These are phyloP conservation scores for Eriocheir sinensis DNA, from an alignment of 1,140 invertebrate genomes.

Conservation along the genomic window DNA sequence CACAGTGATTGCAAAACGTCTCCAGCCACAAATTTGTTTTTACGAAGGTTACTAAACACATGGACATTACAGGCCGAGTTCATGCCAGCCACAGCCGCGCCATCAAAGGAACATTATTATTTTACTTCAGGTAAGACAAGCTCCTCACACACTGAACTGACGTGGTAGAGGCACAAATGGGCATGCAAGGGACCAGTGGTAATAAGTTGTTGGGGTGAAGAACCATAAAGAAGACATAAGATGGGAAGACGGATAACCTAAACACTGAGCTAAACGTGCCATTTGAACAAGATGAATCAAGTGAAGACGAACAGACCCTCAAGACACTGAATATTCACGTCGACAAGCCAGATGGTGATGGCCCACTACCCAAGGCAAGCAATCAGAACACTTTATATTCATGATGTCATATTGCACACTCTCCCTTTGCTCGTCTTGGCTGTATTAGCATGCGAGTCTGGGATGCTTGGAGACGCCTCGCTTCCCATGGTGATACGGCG, in stretches of 20 bases:
- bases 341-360: background rate
- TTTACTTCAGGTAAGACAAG: too few species aligned
- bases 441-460: background rate
- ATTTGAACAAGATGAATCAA: background rate
- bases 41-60: too few species aligned
- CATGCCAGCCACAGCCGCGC: too few species aligned
- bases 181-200: too few species aligned
- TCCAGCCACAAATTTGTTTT: too few species aligned
- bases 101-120: too few species aligned
- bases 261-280: background rate
- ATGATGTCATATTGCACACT: background rate
- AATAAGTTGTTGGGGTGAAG: too few species aligned
- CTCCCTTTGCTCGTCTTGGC: background rate
- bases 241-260: background rate
- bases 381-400: constrained; percentile 18
- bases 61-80: too few species aligned
- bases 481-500: background rate
- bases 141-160: too few species aligned
- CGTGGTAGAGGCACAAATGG: too few species aligned
- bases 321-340: background rate
- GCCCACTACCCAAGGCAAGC: background rate
- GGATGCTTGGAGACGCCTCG: background rate
- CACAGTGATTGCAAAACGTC: too few species aligned
- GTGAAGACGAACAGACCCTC: background rate
- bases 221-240: background rate